phyloP scores from a whole-genome alignment of 2,797 vertebrate species.

The Melanotaenia parkinsoni region DNA sequence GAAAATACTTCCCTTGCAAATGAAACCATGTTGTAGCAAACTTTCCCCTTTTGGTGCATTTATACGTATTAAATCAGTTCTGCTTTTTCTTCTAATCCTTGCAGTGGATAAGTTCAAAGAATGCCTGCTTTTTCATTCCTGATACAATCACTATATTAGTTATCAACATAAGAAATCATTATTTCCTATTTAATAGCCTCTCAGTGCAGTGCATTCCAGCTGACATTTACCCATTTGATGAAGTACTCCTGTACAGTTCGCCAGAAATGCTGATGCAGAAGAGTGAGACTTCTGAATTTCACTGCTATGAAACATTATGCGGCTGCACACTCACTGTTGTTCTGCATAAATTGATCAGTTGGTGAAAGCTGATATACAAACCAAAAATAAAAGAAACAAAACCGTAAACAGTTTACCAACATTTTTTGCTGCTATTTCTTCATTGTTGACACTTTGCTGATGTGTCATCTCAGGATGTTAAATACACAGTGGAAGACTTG shows the following conservation, averaged over 20 bases:
- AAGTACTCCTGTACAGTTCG: not conserved
- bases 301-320: conserved; percentile 16
- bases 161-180: not conserved
- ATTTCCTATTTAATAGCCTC: conserved; percentile 8
- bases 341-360: conserved; percentile 3
- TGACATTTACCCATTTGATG: conserved; percentile 17
- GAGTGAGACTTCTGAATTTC: not conserved
- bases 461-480: not conserved
- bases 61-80: not conserved
- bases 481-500: too few species aligned
- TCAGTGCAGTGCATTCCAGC: not conserved
- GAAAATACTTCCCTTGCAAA: not conserved
- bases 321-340: conserved; percentile 1
- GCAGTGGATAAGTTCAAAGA: not conserved
- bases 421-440: not conserved
- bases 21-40: not conserved
- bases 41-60: too few species aligned
- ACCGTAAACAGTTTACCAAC: not conserved
- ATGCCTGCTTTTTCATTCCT: not conserved
- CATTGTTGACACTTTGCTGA: not conserved
- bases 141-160: not conserved
- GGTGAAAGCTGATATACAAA: conserved; percentile 13
- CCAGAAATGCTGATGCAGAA: not conserved
- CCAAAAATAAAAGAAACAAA: not conserved
- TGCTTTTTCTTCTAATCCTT: not conserved